Percentiles rank a stretch among this genome's conserved stretches.
Evolutionary conservation across 2,888 invertebrate species (phyloP).

Genomic region (Eilema depressum): DNA sequence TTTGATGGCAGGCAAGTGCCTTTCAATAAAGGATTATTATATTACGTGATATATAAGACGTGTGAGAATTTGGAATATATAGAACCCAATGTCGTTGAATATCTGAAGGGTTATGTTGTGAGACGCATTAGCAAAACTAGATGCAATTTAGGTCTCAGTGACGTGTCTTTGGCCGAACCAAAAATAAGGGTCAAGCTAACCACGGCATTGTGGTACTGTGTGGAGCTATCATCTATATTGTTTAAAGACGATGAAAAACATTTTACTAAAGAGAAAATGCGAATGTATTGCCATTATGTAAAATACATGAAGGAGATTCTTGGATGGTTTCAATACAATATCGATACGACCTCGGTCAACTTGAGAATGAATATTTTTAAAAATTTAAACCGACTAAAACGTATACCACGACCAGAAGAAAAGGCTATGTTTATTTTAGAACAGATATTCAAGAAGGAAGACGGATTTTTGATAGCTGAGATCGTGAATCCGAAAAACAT

Average conservation of each 20-base stretch:
- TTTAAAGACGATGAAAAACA: conserved; percentile 10
- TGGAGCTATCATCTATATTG: conserved; percentile 12
- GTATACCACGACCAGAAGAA: neutral
- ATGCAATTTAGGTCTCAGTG: conserved; percentile 11
- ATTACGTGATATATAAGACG: conserved; percentile 16
- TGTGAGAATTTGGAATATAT: conserved; percentile 17
- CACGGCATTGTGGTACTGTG: conserved; percentile 21
- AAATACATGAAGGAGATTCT: conserved; percentile 21
- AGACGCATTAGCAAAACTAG: conserved; percentile 11
- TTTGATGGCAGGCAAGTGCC: conserved; percentile 59
- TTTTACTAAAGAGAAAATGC: conserved; percentile 14
- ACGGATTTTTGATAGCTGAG: conserved; percentile 8
- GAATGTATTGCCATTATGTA: conserved; percentile 7
- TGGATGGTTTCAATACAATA: conserved; percentile 8
- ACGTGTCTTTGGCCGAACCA: conserved; percentile 13
- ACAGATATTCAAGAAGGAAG: conserved; percentile 11
- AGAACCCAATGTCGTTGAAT: conserved; percentile 12
- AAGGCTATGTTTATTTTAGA: conserved; percentile 9
- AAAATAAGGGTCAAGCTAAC: conserved; percentile 5
- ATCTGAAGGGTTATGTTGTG: conserved; percentile 9
- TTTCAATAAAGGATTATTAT: conserved; percentile 46
- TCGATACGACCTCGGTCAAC: conserved; percentile 5
- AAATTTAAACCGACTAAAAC: conserved; percentile 16
- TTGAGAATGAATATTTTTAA: conserved; percentile 10
- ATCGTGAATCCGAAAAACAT: conserved; percentile 15